phyloP scores from a whole-genome alignment of 2,797 vertebrate species.

The Pseudochirops corinnae region DNA sequence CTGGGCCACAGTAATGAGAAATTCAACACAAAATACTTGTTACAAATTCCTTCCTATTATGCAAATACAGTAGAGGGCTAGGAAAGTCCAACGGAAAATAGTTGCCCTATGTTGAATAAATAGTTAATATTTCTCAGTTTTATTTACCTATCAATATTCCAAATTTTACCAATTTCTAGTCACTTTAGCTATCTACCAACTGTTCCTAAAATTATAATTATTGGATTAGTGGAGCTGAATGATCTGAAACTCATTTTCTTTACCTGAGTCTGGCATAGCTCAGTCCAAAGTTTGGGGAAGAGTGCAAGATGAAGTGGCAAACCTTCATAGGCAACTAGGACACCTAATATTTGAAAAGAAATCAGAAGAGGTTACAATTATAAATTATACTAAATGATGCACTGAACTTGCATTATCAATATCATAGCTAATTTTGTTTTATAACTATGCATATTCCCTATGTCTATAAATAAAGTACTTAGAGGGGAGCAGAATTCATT shows the following conservation, averaged over 20 bases:
- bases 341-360: slow-evolving; percentile 88
- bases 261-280: slow-evolving; percentile 98
- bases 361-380: slow-evolving; percentile 56
- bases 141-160: slow-evolving; percentile 48
- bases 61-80: slow-evolving; percentile 20
- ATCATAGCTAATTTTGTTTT: slow-evolving; percentile 58
- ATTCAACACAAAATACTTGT: slow-evolving; percentile 44
- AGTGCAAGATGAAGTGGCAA: slow-evolving; percentile 96
- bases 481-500: slow-evolving; percentile 54
- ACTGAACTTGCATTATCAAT: slow-evolving; percentile 57
- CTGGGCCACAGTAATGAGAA: not conserved
- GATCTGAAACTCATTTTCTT: slow-evolving; percentile 68
- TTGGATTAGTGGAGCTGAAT: slow-evolving; percentile 51
- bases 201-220: slow-evolving; percentile 60
- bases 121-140: slow-evolving; percentile 43
- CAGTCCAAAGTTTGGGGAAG: slow-evolving; percentile 98
- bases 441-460: slow-evolving; percentile 44
- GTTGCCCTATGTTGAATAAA: slow-evolving; percentile 32
- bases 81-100: slow-evolving; percentile 37
- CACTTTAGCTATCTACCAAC: slow-evolving; percentile 33
- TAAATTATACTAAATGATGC: slow-evolving; percentile 50
- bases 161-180: slow-evolving; percentile 48
- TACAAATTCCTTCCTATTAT: slow-evolving; percentile 18
- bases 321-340: slow-evolving; percentile 97
- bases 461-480: slow-evolving; percentile 28